Percentiles rank a stretch among this genome's conserved stretches.
phyloP scores from a whole-genome alignment of 2,888 invertebrate genomes.

The Piscicola geometra region DNA sequence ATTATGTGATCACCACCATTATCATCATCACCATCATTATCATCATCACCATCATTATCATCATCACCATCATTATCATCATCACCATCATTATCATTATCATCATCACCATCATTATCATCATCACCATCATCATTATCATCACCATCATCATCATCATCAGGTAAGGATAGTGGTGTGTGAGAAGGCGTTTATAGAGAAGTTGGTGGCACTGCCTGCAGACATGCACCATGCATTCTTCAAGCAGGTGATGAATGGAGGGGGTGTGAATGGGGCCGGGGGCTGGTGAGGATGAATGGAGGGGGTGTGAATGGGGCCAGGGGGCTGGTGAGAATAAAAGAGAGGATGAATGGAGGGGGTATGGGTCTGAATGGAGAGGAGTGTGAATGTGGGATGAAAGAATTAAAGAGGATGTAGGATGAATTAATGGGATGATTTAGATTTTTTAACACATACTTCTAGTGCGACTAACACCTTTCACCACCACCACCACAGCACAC shows the following conservation, averaged over 20 bases:
- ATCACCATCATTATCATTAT: not conserved
- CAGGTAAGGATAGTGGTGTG: slow-evolving; percentile 6
- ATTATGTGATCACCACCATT: too few relatives aligned
- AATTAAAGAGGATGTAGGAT: too few relatives aligned
- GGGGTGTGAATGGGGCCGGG: not conserved
- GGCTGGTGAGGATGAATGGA: not conserved
- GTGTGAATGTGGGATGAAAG: too few relatives aligned
- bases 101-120: too few relatives aligned
- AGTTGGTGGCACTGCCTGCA: not conserved
- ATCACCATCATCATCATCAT: not conserved
- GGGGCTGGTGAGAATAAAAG: not conserved
- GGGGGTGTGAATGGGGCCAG: not conserved
- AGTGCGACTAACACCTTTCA: not conserved
- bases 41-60: too few relatives aligned
- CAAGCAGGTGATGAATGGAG: not conserved
- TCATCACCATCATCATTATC: not conserved
- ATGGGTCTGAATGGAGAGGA: too few relatives aligned
- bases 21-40: too few relatives aligned
- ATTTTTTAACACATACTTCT: not conserved
- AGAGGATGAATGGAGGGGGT: not conserved
- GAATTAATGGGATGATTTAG: too few relatives aligned
- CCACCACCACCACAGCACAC: slow-evolving; percentile 48
- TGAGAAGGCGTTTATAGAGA: not conserved
- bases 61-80: not conserved
- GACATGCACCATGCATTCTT: not conserved